phyloP scores from a whole-genome alignment of 1,140 invertebrate species.

The Leptinotarsa lineolata region DNA sequence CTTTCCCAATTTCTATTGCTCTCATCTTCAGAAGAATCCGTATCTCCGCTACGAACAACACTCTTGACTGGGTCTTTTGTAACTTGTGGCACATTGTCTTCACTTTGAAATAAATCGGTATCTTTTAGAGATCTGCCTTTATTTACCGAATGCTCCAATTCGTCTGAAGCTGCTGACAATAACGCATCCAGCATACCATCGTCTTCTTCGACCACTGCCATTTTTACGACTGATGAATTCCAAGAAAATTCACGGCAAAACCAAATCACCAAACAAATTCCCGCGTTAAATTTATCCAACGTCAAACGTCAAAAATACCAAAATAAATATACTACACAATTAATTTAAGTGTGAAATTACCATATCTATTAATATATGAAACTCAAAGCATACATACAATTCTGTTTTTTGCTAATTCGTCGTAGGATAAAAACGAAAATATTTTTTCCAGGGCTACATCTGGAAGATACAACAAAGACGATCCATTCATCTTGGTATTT shows the following conservation, averaged over 20 bases:
- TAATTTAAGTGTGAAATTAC: too few relatives aligned
- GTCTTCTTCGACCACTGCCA: conserved; percentile 9
- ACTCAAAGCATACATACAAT: conserved; percentile 64
- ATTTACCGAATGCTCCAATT: conserved; percentile 25
- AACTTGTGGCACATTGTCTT: conserved; percentile 14
- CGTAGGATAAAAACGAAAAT: conserved; percentile 75
- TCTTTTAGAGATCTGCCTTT: conserved; percentile 36
- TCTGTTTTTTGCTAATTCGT: conserved; percentile 80
- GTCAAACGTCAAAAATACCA: neutral
- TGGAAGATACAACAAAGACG: conserved; percentile 68
- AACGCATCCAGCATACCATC: conserved; percentile 37
- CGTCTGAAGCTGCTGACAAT: conserved; percentile 37
- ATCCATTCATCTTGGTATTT: conserved; percentile 37
- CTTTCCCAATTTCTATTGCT: conserved; percentile 73
- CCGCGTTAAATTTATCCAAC: conserved; percentile 11
- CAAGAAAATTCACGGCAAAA: neutral
- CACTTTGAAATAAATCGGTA: conserved; percentile 37
- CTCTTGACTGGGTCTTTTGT: conserved; percentile 46
- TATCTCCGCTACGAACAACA: conserved; percentile 63
- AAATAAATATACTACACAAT: too few relatives aligned
- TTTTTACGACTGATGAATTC: neutral
- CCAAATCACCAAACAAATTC: neutral
- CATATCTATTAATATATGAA: neutral
- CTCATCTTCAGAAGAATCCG: conserved; percentile 82
- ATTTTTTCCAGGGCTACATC: conserved; percentile 80